Conservation (phyloP, 2,888 invertebrate species). For the Chouioia cunea region DNA sequence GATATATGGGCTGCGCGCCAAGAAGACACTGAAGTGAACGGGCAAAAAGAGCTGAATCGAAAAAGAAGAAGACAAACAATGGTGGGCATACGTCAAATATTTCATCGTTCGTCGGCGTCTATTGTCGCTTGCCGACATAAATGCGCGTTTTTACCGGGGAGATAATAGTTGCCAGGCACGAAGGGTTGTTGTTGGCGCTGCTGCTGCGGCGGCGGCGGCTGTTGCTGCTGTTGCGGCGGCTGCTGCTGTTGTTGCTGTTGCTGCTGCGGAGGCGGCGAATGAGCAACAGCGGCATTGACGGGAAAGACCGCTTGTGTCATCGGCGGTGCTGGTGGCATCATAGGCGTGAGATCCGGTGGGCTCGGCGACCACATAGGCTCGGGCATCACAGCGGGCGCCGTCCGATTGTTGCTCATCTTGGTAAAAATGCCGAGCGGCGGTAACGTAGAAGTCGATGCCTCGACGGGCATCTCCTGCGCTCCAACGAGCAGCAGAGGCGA, state of each 20-base stretch:
- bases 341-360: conserved; percentile 30
- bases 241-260: no score
- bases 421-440: not conserved
- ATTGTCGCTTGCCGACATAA: not conserved
- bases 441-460: not conserved
- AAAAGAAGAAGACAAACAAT: not conserved
- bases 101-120: not conserved
- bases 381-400: not conserved
- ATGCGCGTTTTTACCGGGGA: conserved; percentile 52
- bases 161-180: conserved; percentile 53
- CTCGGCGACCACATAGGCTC: conserved; percentile 51
- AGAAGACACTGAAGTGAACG: not conserved
- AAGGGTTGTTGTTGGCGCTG: conserved; percentile 44
- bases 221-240: conserved; percentile 10
- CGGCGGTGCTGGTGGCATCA: conserved; percentile 23
- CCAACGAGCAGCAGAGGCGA: not conserved
- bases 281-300: no score
- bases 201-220: conserved; percentile 30
- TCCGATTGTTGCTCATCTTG: not conserved
- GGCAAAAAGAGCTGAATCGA: no score
- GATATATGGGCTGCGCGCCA: not conserved
- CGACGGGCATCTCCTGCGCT: not conserved
- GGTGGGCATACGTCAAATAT: not conserved
- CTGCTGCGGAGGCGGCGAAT: not conserved
- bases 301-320: not conserved